A percentile compares a stretch with the other conserved stretches of the same genome.
These are phyloP conservation scores for Malthinus flaveolus DNA, from an alignment of 2,888 invertebrate species.

Conservation along the genomic window DNA sequence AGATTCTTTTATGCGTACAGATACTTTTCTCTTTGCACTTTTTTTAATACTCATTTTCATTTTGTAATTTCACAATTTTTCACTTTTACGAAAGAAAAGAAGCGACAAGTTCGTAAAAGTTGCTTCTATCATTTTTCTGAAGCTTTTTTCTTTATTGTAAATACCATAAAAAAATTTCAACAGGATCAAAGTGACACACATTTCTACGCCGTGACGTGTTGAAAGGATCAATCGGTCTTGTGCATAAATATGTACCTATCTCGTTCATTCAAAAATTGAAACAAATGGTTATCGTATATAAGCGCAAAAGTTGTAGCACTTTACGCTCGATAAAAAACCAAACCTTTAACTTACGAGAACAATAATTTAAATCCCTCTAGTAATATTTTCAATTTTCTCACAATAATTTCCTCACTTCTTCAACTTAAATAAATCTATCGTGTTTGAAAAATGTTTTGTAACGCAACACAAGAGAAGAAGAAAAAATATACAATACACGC, in stretches of 20 bases:
- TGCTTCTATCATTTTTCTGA: conserved; percentile 20
- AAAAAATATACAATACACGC: conserved; percentile 1
- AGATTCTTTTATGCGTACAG: conserved; percentile 19
- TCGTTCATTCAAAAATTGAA: too few relatives aligned
- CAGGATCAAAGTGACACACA: conserved; percentile 26
- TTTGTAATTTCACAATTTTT: conserved; percentile 10
- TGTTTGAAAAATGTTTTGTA: conserved; percentile 2
- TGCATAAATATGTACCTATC: too few relatives aligned
- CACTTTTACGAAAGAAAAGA: conserved; percentile 11
- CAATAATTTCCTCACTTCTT: background rate
- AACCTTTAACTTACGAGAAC: background rate
- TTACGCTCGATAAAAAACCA: too few relatives aligned
- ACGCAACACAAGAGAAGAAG: background rate
- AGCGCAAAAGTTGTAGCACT: too few relatives aligned
- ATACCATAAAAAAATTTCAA: conserved; percentile 26
- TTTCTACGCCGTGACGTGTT: conserved; percentile 19
- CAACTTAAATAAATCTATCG: background rate
- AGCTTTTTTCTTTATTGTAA: conserved; percentile 20
- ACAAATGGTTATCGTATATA: too few relatives aligned
- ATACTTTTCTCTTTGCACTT: conserved; percentile 12
- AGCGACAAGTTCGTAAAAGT: conserved; percentile 9
- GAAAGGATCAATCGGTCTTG: conserved; percentile 29
- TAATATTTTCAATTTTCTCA: background rate
- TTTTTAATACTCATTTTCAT: conserved; percentile 15
- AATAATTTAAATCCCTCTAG: background rate